Evolutionary conservation across 2,113 vertebrate species (phyloP).

Genomic region (crab-eating macaque (Macaca fascicularis)): T2T-MFA8v1.1 NC_088376.1:105904001-105904500

Average conservation of each 20-base stretch:
- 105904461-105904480: conserved; percentile 88
- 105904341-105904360: not conserved
- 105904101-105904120: not conserved
- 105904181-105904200: not conserved
- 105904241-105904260: not conserved
- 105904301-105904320: not conserved
- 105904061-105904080: not conserved
- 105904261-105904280: not conserved
- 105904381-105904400: not conserved
- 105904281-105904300: not conserved
- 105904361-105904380: rapidly evolving
- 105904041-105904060: not conserved
- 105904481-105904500: conserved; percentile 87
- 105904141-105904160: not conserved
- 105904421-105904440: conserved; percentile 76
- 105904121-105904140: not conserved
- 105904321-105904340: not conserved
- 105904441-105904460: conserved; percentile 88
- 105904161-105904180: not conserved
- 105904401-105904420: not conserved
- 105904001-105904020: not conserved
- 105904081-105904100: not conserved
- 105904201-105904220: not conserved
- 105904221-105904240: not conserved
- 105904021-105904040: not conserved